These are phyloP conservation scores for Pseudanteris insignis DNA, from an alignment of 2,888 invertebrate genomes.

Conservation along the genomic window DNA sequence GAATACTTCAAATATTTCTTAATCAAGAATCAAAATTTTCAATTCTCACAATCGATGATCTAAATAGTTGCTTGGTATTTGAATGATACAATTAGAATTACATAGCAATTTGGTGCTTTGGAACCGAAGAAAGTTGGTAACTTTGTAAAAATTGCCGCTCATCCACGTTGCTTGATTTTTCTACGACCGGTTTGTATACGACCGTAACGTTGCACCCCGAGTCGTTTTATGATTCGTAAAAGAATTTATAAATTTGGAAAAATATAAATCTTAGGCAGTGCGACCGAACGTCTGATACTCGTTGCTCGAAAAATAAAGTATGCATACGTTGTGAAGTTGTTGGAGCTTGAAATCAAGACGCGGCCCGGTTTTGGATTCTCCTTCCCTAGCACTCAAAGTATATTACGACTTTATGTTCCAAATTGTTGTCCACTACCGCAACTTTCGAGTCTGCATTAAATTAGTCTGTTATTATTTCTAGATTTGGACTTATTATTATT, in stretches of 20 bases:
- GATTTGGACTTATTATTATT: no score
- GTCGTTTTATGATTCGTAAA: slow-evolving; percentile 19
- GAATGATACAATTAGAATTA: no score
- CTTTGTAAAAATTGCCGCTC: no score
- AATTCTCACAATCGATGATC: no score
- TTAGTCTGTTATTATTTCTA: neutral
- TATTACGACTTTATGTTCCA: slow-evolving; percentile 14
- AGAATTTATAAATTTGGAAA: slow-evolving; percentile 19
- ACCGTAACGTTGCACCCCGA: slow-evolving; percentile 10
- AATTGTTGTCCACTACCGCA: no score
- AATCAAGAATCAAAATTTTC: no score
- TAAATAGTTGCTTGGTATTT: no score
- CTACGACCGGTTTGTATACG: no score
- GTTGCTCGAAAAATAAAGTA: slow-evolving; percentile 13
- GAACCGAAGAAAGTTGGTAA: no score
- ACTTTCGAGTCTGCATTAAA: slow-evolving; percentile 3
- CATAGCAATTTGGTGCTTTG: no score
- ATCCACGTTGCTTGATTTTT: no score
- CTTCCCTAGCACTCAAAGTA: slow-evolving; percentile 18
- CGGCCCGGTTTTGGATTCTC: slow-evolving; percentile 8
- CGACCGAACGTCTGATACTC: slow-evolving; percentile 16
- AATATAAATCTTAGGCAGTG: slow-evolving; percentile 10
- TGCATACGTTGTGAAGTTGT: slow-evolving; percentile 26
- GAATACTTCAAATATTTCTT: no score
- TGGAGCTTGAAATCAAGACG: slow-evolving; percentile 11